Percentiles rank a stretch among this genome's conserved stretches.
Evolutionary conservation across 1,140 invertebrate genomes (phyloP).

Genomic region (Chironomus striatipennis): DNA sequence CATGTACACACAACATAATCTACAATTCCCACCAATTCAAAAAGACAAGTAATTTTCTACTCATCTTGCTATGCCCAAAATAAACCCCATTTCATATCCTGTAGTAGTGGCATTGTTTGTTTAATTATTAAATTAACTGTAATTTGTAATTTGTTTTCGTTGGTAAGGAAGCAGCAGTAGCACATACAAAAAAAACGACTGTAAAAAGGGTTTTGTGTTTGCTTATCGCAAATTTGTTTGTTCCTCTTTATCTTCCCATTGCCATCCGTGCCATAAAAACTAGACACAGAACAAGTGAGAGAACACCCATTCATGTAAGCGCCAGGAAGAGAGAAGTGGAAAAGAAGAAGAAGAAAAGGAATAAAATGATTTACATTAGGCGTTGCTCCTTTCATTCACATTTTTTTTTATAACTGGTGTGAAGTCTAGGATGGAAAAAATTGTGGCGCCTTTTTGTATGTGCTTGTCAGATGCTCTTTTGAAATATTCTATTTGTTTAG

Average conservation of each 20-base stretch:
- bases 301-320: background rate
- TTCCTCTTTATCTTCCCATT: background rate
- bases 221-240: slow-evolving; percentile 12
- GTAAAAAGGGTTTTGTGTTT: slow-evolving; percentile 11
- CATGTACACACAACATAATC: background rate
- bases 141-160: slow-evolving; percentile 23
- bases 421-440: background rate
- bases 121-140: slow-evolving; percentile 22
- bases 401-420: background rate
- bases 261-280: background rate
- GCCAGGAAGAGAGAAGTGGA: background rate
- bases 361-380: background rate
- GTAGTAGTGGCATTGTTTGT: background rate
- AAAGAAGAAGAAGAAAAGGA: background rate
- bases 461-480: too few species aligned
- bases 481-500: too few species aligned
- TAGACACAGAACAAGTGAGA: background rate
- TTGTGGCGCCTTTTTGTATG: background rate
- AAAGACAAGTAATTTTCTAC: background rate
- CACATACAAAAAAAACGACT: background rate
- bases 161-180: background rate
- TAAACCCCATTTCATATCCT: background rate
- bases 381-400: too few species aligned
- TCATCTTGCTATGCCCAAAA: background rate
- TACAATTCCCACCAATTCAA: background rate